A percentile compares a stretch with the other conserved stretches of the same genome.
Evolutionary conservation across 2,888 invertebrate species (phyloP).

Genomic region (Tanypteryx hageni): DNA sequence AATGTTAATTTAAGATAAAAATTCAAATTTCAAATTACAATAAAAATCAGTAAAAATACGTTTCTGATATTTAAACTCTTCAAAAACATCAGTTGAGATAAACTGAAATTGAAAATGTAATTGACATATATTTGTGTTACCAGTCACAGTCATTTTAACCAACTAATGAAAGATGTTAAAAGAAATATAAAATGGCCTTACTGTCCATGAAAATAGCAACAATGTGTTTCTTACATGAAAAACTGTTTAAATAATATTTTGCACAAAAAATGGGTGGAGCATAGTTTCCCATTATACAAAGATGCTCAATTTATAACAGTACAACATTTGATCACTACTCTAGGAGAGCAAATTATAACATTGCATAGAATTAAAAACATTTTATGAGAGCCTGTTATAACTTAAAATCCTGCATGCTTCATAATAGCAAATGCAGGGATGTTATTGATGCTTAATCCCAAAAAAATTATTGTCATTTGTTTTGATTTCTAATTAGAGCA

Average conservation of each 20-base stretch:
- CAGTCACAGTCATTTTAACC: too few species aligned
- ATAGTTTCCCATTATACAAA: neutral
- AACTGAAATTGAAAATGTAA: too few species aligned
- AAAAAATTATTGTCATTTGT: conserved; percentile 35
- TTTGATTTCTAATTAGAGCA: conserved; percentile 7
- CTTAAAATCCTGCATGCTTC: neutral
- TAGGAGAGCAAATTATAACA: conserved; percentile 47
- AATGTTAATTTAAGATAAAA: too few species aligned
- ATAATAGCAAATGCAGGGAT: neutral
- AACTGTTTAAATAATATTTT: neutral
- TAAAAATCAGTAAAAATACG: too few species aligned
- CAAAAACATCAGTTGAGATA: too few species aligned
- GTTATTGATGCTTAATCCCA: neutral
- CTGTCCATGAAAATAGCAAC: too few species aligned
- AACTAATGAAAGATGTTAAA: too few species aligned
- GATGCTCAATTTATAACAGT: neutral
- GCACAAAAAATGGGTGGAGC: neutral
- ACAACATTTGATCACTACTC: conserved; percentile 29
- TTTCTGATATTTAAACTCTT: too few species aligned
- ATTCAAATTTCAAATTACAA: too few species aligned
- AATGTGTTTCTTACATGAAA: neutral
- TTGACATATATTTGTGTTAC: too few species aligned
- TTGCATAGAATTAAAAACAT: conserved; percentile 3
- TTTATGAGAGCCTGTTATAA: neutral
- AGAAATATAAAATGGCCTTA: too few species aligned